Percentiles rank a stretch among this genome's conserved stretches.
Evolutionary conservation across 2,113 vertebrate genomes (phyloP).

Genomic region (Rhea pennata): DNA sequence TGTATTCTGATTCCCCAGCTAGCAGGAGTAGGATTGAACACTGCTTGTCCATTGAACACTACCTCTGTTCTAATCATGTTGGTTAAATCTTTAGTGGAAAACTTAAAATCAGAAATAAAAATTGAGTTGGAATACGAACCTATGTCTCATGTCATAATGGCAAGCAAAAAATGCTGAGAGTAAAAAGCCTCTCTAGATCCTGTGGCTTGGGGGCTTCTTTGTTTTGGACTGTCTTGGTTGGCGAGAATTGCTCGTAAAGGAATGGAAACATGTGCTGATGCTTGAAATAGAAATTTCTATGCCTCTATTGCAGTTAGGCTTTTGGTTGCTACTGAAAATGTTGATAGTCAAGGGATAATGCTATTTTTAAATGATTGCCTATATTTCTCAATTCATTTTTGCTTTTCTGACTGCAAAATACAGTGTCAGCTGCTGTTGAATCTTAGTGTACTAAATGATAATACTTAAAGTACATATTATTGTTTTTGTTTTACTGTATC

Average conservation of each 20-base stretch:
- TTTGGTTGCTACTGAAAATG: background rate
- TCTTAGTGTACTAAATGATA: background rate
- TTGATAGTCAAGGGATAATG: background rate
- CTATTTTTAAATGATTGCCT: background rate
- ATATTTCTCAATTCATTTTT: background rate
- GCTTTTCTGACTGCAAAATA: background rate
- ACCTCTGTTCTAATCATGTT: background rate
- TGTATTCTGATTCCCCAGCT: background rate
- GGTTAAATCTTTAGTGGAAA: background rate
- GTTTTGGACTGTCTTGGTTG: background rate
- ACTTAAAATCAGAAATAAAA: background rate
- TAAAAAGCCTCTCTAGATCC: background rate
- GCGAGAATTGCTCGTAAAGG: background rate
- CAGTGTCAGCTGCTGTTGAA: background rate
- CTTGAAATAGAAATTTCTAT: background rate
- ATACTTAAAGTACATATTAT: background rate
- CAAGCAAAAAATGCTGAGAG: background rate
- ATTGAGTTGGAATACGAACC: background rate
- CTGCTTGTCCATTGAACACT: background rate
- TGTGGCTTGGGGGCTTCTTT: background rate
- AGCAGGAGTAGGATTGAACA: background rate
- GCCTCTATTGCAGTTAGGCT: background rate
- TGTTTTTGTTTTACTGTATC: background rate
- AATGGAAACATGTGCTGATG: fast-evolving
- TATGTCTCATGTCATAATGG: background rate